Base-by-base conservation (phyloP, 2,113 vertebrate species). In the Ibidorhyncha struthersii region DNA sequence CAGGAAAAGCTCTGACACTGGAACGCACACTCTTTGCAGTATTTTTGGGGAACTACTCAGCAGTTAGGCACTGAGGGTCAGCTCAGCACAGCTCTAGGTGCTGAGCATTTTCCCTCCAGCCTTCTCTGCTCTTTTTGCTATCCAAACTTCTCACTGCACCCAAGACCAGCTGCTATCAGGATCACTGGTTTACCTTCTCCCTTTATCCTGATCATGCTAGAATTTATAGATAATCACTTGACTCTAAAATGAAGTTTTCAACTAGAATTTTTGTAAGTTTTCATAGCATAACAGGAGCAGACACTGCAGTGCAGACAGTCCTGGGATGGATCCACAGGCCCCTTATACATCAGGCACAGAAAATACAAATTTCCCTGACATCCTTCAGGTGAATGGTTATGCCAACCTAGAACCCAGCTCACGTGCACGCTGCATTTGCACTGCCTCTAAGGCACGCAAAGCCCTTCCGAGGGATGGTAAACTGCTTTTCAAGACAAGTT, bases 371-470 rank as follows among this genome's bases (percentile, higher is more conserved):
- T 56, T 50, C 32, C 16, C 36, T 30, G 36, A 18, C 36, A 30
- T 45, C 50, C 13, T 40, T 52, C 61, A 67, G 45, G 34, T 72
- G 8, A 41, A 18, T 34, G 22, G 47, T 63, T 41, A 18, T 69
- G 63, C 15, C 43, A 76, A 15, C 13, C 69, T 55, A 55, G 76
- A 49, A 36, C 47, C 23, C 41, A 40, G 47, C 55, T 71, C 40
- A 72, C 1, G 1, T 9, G 26, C 32, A 41, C 34, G 43, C 23
- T 34, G 15, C 2, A 0, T 49, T 47, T 62, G n/a, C 27, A 10
- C 25, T 38, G 61, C 17, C 74, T 63, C 47, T 43, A 36, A 74
- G 47, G 52, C n/a, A 47, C 10, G 11, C 30, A 61, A 43, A 61
- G 30, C 11, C 23, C 16, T 80, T 73, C 66, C 3, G 5, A 73